Evolutionary conservation across 1,140 invertebrate genomes (phyloP).

Genomic region (Vanessa atalanta): DNA sequence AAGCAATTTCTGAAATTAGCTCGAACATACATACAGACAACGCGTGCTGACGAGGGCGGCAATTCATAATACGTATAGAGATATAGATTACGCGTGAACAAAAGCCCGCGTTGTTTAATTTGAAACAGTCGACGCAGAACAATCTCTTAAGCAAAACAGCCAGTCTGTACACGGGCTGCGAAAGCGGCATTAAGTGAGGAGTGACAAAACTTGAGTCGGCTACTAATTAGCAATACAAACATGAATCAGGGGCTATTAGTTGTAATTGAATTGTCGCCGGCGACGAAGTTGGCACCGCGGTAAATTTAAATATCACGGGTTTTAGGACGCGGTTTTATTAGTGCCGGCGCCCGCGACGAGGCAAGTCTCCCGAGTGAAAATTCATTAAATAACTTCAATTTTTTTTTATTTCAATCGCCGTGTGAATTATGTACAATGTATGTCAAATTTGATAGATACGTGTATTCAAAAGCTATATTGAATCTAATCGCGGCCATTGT

Average conservation of each 20-base stretch:
- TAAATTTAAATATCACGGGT: constrained; percentile 77
- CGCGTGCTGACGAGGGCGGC: too few relatives aligned
- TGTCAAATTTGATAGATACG: not conserved
- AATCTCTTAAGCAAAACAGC: constrained; percentile 67
- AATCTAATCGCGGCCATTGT: constrained; percentile 63
- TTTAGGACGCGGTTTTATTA: constrained; percentile 59
- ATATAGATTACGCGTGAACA: constrained; percentile 50
- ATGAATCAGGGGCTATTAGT: constrained; percentile 80
- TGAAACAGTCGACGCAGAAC: constrained; percentile 53
- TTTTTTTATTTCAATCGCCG: constrained; percentile 21
- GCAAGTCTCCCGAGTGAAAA: constrained; percentile 37
- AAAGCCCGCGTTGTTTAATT: constrained; percentile 48
- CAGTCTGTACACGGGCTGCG: constrained; percentile 43
- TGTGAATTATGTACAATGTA: not conserved
- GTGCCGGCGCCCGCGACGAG: constrained; percentile 40
- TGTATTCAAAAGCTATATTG: constrained; percentile 29
- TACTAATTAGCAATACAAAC: constrained; percentile 80
- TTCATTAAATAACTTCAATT: constrained; percentile 41
- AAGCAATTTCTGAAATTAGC: too few relatives aligned
- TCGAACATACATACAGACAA: too few relatives aligned
- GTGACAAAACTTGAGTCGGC: constrained; percentile 77
- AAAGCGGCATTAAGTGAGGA: constrained; percentile 67
- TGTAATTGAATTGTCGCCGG: constrained; percentile 78
- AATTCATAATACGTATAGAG: too few relatives aligned
- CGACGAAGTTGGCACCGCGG: constrained; percentile 67